These are phyloP conservation scores for Tadarida brasiliensis DNA, from an alignment of 2,797 vertebrate species.

Conservation along the genomic window DNA sequence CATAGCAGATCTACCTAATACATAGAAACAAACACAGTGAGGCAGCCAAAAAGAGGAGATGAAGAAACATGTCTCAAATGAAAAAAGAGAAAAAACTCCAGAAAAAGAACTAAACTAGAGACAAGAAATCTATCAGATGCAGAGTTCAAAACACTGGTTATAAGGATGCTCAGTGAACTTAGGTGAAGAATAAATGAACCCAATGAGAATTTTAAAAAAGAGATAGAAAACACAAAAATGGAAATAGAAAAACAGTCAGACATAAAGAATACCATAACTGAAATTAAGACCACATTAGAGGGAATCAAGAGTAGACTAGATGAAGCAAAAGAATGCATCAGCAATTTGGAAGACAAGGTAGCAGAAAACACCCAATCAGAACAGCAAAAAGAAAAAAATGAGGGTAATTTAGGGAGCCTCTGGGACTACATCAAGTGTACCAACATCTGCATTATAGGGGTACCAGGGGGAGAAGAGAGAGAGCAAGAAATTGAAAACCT, in stretches of 20 bases:
- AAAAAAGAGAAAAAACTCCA: neutral
- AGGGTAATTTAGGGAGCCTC: too few relatives aligned
- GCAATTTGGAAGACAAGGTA: too few relatives aligned
- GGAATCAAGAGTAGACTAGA: too few relatives aligned
- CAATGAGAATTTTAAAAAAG: neutral
- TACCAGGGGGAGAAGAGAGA: too few relatives aligned
- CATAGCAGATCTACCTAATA: neutral
- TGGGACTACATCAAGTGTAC: too few relatives aligned
- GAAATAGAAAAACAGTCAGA: neutral
- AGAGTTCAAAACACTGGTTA: neutral
- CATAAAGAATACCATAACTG: neutral
- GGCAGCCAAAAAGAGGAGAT: neutral
- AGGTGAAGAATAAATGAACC: neutral
- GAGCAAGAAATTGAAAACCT: too few relatives aligned
- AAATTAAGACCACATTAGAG: too few relatives aligned
- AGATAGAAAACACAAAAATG: neutral
- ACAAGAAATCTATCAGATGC: neutral
- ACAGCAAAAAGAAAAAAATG: too few relatives aligned
- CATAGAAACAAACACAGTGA: neutral
- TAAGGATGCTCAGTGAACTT: neutral
- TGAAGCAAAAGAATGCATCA: too few relatives aligned
- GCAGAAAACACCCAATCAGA: too few relatives aligned
- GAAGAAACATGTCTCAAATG: neutral
- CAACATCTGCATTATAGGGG: too few relatives aligned
- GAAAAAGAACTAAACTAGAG: neutral